These are phyloP conservation scores for Furcula furcula DNA, from an alignment of 2,888 invertebrate species.

Conservation along the genomic window DNA sequence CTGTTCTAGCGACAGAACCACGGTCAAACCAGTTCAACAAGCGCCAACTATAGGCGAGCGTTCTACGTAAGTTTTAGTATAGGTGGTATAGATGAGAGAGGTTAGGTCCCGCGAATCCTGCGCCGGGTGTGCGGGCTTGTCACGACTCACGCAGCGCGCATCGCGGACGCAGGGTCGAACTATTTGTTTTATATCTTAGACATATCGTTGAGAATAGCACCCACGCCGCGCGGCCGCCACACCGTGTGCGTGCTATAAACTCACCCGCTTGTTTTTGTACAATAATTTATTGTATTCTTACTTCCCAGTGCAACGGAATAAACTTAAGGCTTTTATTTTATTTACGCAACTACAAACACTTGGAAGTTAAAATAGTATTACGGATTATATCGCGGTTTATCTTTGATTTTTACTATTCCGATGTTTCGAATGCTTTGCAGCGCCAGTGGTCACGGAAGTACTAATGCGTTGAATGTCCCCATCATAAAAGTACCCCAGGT, in stretches of 20 bases:
- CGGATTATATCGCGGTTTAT: too few species aligned
- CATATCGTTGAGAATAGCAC: constrained; percentile 39
- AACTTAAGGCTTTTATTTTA: too few species aligned
- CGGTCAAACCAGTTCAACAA: not conserved
- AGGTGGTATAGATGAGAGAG: constrained; percentile 5
- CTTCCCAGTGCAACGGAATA: constrained; percentile 9
- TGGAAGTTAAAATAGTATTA: too few species aligned
- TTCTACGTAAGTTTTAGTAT: not conserved
- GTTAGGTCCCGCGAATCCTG: constrained; percentile 12
- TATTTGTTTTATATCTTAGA: constrained; percentile 44
- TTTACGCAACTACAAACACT: too few species aligned
- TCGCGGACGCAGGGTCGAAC: constrained; percentile 36
- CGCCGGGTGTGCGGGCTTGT: constrained; percentile 44
- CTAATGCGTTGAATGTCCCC: too few species aligned
- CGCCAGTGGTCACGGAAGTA: too few species aligned
- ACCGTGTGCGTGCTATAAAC: constrained; percentile 30
- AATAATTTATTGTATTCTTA: constrained; percentile 32
- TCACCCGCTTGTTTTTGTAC: constrained; percentile 33
- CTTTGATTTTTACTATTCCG: too few species aligned
- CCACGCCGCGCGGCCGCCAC: constrained; percentile 35
- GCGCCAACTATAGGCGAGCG: not conserved
- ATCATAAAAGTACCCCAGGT: too few species aligned
- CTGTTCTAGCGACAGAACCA: not conserved
- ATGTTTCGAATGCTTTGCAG: too few species aligned
- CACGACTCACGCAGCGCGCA: constrained; percentile 49